phyloP scores from a whole-genome alignment of 2,888 invertebrate genomes.

The Thecophora atra region DNA sequence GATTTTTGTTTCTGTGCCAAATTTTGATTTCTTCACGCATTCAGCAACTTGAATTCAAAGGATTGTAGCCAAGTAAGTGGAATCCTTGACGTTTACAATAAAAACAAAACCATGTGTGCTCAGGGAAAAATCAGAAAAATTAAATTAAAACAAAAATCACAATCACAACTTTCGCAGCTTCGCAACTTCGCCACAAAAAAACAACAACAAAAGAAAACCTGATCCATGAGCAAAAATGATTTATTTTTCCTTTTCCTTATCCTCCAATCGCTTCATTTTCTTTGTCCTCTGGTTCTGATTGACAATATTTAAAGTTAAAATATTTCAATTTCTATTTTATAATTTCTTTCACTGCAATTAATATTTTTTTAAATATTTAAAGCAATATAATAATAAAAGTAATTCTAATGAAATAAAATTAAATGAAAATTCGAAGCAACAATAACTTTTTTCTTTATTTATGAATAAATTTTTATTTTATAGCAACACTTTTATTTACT shows the following conservation, averaged over 20 bases:
- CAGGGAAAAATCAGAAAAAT: background rate
- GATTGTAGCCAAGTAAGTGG: conserved; percentile 30
- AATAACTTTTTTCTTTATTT: background rate
- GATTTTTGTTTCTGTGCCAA: background rate
- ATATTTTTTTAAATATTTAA: too few relatives aligned
- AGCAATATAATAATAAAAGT: too few relatives aligned
- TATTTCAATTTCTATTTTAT: too few relatives aligned
- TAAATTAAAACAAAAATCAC: conserved; percentile 4
- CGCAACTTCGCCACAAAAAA: background rate
- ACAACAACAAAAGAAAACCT: background rate
- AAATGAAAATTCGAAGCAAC: background rate
- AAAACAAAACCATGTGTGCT: conserved; percentile 19
- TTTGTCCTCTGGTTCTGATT: background rate
- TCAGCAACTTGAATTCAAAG: background rate
- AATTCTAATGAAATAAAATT: background rate
- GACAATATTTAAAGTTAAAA: too few relatives aligned
- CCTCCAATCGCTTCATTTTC: background rate
- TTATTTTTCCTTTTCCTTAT: background rate
- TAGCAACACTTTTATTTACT: background rate
- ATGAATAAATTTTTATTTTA: background rate
- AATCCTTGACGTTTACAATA: conserved; percentile 17
- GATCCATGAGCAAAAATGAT: background rate
- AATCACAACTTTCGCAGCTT: background rate
- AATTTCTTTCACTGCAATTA: too few relatives aligned
- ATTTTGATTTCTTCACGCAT: conserved; percentile 6